Base-by-base conservation (phyloP, 2,888 invertebrate species). In the Ophion costatus region DNA sequence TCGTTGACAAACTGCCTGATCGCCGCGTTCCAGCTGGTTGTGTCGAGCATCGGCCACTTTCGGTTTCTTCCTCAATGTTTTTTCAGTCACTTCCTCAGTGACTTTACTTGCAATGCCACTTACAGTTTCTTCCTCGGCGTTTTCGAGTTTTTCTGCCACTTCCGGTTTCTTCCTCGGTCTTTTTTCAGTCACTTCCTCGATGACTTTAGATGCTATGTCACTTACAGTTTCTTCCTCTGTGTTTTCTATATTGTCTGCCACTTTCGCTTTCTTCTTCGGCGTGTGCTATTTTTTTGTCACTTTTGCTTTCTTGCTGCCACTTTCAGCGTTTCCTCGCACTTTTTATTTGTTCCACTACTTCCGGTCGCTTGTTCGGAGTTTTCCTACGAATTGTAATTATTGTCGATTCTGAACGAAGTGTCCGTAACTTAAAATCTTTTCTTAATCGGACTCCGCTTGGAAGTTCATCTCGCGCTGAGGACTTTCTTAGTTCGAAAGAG, bases 41-140 rank as follows among this genome's bases (percentile, higher is more conserved):
- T 14, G 61, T 67, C 64, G 45, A 57, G 63, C 75, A 81, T 86
- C 42, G 42, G 59, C 42, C 20, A 14, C 22, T 77, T 79, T 51
- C 66, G 61, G 6, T 51, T 73, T 56, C 85, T 88, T 89, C 86
- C 81, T 74, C 75, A 66, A 70, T 87, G 85, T 88, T 88, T 88
- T 81, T 87, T 80, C 80, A 83, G 76, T 81, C 66, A 63, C 10
- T 73, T 17, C 0, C 24, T 61, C 14, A 14, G 22, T 42, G 67
- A 73, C 88, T 85, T 84, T 88, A 14, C 17, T 51, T 17, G 14
- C 17, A 17, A 5, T 17, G 51, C 51, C 17, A 51, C 14, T 14
- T 51, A 5, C 51, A 14, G 17, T 51, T 14, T 17, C 51, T 51
- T 51, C 51, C 17, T 51, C 51, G 17, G 17, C 51, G 51, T 51